A percentile compares a stretch with the other conserved stretches of the same genome.
phyloP scores from a whole-genome alignment of 1,140 invertebrate genomes.

The Arion vulgaris region DNA sequence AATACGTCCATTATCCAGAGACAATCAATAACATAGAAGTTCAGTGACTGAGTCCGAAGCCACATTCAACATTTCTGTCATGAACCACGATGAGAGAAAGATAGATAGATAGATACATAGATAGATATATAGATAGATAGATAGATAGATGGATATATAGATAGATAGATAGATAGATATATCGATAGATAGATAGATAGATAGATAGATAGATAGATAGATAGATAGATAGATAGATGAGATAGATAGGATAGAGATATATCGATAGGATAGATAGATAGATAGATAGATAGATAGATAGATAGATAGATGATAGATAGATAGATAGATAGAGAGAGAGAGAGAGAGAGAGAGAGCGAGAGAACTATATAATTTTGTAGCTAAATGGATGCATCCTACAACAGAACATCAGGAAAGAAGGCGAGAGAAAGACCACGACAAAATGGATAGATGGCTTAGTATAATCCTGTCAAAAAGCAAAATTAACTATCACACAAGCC shows the following conservation, averaged over 20 bases:
- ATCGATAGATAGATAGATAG: constrained; percentile 24
- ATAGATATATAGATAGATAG: constrained; percentile 10
- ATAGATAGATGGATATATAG: constrained; percentile 9
- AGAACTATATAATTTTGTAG: constrained; percentile 1
- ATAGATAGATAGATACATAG: constrained; percentile 5
- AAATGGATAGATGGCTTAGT: too few species aligned
- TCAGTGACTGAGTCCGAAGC: too few species aligned
- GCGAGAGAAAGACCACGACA: too few species aligned
- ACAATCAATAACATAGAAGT: too few species aligned
- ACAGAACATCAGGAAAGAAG: too few species aligned
- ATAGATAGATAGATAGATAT: constrained; percentile 8
- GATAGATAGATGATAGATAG: constrained; percentile 20
- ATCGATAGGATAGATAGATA: constrained; percentile 1
- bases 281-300: constrained; percentile 16
- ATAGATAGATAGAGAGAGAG: constrained; percentile 19
- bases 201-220: constrained; percentile 26
- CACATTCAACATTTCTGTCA: too few species aligned
- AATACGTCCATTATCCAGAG: too few species aligned
- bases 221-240: constrained; percentile 17
- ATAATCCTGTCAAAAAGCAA: too few species aligned
- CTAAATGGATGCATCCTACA: constrained; percentile 6
- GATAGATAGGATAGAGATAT: constrained; percentile 17
- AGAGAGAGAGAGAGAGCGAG: constrained; percentile 8
- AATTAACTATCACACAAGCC: too few species aligned
- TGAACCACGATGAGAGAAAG: neutral